phyloP scores from a whole-genome alignment of 2,797 vertebrate species.

The Adelosebastes latens region DNA sequence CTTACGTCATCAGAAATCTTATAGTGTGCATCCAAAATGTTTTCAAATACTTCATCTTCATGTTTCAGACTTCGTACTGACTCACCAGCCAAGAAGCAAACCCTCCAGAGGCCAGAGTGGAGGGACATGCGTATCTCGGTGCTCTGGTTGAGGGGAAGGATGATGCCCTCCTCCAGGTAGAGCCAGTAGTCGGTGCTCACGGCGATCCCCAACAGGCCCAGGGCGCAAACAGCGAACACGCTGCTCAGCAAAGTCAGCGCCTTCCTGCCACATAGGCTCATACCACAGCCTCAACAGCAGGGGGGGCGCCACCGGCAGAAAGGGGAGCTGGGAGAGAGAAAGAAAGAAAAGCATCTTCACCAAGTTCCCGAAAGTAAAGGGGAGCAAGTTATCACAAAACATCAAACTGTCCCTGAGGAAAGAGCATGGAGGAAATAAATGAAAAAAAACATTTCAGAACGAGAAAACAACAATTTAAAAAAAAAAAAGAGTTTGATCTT shows the following conservation, averaged over 20 bases:
- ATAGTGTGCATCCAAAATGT: background rate
- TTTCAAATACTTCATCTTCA: background rate
- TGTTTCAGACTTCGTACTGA: background rate
- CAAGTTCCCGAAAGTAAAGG: background rate
- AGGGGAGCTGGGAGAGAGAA: slow-evolving; percentile 49
- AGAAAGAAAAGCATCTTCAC: background rate
- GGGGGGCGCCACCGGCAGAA: slow-evolving; percentile 63
- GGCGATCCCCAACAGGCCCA: slow-evolving; percentile 93
- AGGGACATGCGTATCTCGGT: slow-evolving; percentile 91
- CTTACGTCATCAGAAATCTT: background rate
- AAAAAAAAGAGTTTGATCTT: background rate
- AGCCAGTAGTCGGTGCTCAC: slow-evolving; percentile 99
- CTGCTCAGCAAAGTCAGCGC: slow-evolving; percentile 96
- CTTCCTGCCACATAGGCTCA: slow-evolving; percentile 94
- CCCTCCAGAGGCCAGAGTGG: slow-evolving; percentile 95
- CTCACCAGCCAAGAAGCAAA: slow-evolving; percentile 94
- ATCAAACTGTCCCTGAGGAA: background rate
- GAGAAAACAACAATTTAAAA: background rate
- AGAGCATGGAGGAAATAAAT: background rate
- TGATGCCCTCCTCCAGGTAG: slow-evolving; percentile 94
- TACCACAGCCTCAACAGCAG: slow-evolving; percentile 83
- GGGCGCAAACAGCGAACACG: slow-evolving; percentile 91
- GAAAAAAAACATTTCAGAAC: background rate
- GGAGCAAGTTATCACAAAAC: background rate
- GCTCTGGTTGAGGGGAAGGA: slow-evolving; percentile 94